Evolutionary conservation across 2,797 vertebrate species (phyloP), one percentile per base, ranked within the genome.

Genomic region (Enoplosus armatus): DNA sequence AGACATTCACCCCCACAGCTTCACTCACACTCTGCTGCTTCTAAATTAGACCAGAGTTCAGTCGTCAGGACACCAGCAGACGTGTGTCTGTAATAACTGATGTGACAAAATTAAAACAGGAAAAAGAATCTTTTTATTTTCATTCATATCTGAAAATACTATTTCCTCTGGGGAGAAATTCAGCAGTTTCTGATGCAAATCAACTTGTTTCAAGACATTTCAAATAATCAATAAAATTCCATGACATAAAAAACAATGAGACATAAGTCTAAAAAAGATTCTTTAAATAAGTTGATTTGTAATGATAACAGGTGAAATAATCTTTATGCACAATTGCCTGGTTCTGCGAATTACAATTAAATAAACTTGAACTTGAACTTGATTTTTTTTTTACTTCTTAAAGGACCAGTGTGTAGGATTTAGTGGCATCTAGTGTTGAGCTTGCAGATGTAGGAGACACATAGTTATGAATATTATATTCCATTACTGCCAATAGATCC

Each of bases 1-100:
- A 82, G 83, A 70, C 47, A 15, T 45, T 71, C 79, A 53, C 86
- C 63, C 83, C 72, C 88, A 77, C 82, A 80, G 63, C 67, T 78
- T 64, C 76, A 39, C 72, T 85, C 79, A 69, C 70, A 68, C 68
- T 56, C 45, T 26, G 61, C 69, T 72, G 56, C 59, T 39, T 58
- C 74, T 67, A 71, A 75, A 80, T 78, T 15, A 68, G 67, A 63
- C 43, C 59, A 43, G 51, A 54, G 72, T 67, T 58, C 72, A 83
- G 66, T 51, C 33, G 35, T 64, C 75, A 70, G 45, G 50, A 79
- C 63, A 58, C 66, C 50, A 9, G 48, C 2, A 0, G 18, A 58
- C 10, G 41, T 11, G 43, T 58, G 43, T 29, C 41, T 41, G 18
- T 9, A 48, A 37, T 22, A 51, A 72, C 8, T 15, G 8, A 29